Base-by-base conservation (phyloP, 2,113 vertebrate species). In the Tinamus guttatus region DNA sequence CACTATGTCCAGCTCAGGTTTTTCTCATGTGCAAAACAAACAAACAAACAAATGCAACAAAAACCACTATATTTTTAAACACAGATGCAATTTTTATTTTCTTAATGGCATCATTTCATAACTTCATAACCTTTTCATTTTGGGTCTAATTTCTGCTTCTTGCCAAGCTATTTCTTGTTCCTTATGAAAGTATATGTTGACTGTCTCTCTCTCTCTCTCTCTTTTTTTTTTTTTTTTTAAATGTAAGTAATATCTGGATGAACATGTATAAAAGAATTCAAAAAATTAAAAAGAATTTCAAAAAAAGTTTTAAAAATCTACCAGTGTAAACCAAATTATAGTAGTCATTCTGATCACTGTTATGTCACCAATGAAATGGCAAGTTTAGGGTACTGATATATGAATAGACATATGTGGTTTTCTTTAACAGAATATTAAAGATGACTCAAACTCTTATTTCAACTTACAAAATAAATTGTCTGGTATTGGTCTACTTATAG, bases 21-120 rank as follows among this genome's bases (percentile, higher is more conserved):
- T 83, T 91, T 73, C 30, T 77, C 25, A 71, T 69, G 32, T 20
- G 28, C 4, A 60, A 56, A 30, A 58, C 9, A 58, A 58, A 54
- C 52, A 52, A 52, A 52, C 51, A 54, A 54, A 54, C 52, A 74
- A 91, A 49, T 21, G 49, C 49, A 49, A 49, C 49, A 49, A 49
- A 49, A 49, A 22, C 13, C 21, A 49, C 49, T 49, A 49, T 22
- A 11, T 49, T 49, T 49, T 21, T 21, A 47, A 49, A 49, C 20
- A 49, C 73, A 95, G 76, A 84, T 84, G 17, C 5, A 82, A 17
- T 81, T 86, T 94, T 95, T 95, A 8, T 51, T 96, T 96, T 22
- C 83, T 54, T 51, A 28, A 38, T 77, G 81, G 27, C n/a, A 67
- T 43, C 2, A 30, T 78, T 91, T 84, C 5, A 5, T n/a, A 87